Evolutionary conservation across 2,888 invertebrate species (phyloP).

Genomic region (Campaea margaritaria): DNA sequence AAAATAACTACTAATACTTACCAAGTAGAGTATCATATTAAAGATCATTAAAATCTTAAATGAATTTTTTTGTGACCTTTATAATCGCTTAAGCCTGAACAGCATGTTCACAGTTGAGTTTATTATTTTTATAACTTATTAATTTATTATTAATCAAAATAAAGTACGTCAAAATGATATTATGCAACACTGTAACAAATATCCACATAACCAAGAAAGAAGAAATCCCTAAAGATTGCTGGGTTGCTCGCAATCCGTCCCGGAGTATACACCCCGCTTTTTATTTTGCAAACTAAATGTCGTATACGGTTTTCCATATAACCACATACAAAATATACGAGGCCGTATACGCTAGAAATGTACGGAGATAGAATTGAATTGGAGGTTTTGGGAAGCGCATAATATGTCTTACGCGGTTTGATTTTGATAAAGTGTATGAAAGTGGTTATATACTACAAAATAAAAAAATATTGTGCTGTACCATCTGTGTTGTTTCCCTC

Average conservation of each 20-base stretch:
- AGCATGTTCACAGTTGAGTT: no score
- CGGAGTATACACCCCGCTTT: conserved; percentile 60
- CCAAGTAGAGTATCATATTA: no score
- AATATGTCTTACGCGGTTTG: conserved; percentile 6
- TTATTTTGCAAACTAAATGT: conserved; percentile 68
- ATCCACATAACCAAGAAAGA: conserved; percentile 53
- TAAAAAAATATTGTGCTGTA: no score
- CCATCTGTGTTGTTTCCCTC: no score
- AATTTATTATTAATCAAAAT: no score
- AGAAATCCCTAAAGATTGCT: conserved; percentile 70
- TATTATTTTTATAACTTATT: no score
- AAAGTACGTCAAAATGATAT: conserved; percentile 14
- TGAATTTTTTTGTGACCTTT: no score
- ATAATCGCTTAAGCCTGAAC: no score
- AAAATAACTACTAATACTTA: no score
- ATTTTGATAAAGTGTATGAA: not conserved
- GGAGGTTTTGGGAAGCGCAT: conserved; percentile 1
- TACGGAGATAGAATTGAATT: conserved; percentile 19
- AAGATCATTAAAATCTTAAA: no score
- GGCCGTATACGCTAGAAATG: conserved; percentile 19
- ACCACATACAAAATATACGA: conserved; percentile 24
- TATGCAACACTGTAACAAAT: conserved; percentile 47
- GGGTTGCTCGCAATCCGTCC: conserved; percentile 71
- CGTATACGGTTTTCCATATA: conserved; percentile 51
- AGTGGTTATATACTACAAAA: not conserved